Evolutionary conservation across 2,888 invertebrate genomes (phyloP).

Genomic region (Cacoxenus indagator): DNA sequence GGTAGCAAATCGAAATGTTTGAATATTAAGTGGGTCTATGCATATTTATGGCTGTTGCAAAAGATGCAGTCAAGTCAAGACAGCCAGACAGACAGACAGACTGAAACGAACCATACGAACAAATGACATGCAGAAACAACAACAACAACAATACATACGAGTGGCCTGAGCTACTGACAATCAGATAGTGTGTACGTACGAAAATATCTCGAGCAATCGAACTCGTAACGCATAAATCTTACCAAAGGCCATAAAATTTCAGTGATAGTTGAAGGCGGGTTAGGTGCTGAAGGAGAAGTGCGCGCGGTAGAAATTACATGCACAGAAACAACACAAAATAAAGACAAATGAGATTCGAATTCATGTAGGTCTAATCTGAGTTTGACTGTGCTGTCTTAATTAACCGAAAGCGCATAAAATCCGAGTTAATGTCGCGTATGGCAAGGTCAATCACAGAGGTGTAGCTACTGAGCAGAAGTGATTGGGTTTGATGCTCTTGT

Average conservation of each 20-base stretch:
- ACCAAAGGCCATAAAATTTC: not conserved
- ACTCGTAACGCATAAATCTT: constrained; percentile 6
- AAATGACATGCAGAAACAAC: not conserved
- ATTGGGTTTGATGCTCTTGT: constrained; percentile 3
- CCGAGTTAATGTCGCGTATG: constrained; percentile 46
- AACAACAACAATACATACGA: not conserved
- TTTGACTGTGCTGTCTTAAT: constrained; percentile 43
- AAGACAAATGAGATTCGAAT: constrained; percentile 3
- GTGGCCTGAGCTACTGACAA: not conserved
- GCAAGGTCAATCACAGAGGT: constrained; percentile 48
- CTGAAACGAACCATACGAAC: constrained; percentile 40
- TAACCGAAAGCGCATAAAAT: constrained; percentile 44
- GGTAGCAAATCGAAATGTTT: constrained; percentile 28
- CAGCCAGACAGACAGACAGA: constrained; percentile 25
- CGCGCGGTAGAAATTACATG: not conserved
- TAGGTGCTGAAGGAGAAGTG: not conserved
- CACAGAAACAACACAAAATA: not conserved
- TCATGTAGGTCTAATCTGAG: constrained; percentile 24
- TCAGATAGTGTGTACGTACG: not conserved
- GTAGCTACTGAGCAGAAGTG: constrained; percentile 4
- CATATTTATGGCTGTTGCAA: constrained; percentile 56
- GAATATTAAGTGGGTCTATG: constrained; percentile 36
- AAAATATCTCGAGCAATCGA: constrained; percentile 7
- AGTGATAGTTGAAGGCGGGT: not conserved
- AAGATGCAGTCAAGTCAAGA: constrained; percentile 60